Conservation (phyloP, 2,888 invertebrate genomes). For the Oligia fasciuncula region DNA sequence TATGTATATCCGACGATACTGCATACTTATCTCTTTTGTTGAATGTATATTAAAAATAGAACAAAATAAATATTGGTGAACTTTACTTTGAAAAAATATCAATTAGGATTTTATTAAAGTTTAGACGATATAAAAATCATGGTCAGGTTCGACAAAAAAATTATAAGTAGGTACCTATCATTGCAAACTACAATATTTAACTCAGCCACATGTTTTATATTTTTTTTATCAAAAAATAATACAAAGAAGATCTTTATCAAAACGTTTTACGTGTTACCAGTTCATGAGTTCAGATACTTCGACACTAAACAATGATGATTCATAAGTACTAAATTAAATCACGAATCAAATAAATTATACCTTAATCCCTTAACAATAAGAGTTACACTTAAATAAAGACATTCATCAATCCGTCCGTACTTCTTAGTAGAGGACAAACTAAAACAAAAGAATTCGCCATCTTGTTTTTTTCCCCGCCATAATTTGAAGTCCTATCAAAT, state of each 20-base stretch:
- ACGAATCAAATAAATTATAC: slow-evolving; percentile 40
- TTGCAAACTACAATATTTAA: neutral
- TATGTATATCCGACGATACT: no score
- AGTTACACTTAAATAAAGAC: slow-evolving; percentile 18
- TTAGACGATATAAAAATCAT: no score
- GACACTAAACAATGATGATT: slow-evolving; percentile 45
- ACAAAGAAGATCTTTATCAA: slow-evolving; percentile 62
- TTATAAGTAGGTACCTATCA: no score
- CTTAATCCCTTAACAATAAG: slow-evolving; percentile 44
- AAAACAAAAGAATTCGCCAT: slow-evolving; percentile 56
- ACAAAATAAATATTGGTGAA: neutral
- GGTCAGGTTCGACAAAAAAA: no score
- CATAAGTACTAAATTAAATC: slow-evolving; percentile 30
- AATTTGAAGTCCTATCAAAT: slow-evolving; percentile 38
- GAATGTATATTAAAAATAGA: neutral
- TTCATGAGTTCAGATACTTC: slow-evolving; percentile 12
- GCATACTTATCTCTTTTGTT: no score
- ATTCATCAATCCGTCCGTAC: neutral
- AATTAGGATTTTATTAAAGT: neutral
- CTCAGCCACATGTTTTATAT: neutral
- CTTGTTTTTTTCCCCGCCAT: slow-evolving; percentile 42
- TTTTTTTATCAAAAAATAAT: slow-evolving; percentile 35
- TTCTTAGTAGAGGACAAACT: slow-evolving; percentile 3
- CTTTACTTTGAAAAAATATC: neutral
- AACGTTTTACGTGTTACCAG: slow-evolving; percentile 47